Conservation (phyloP, 2,797 vertebrate genomes). For the Cephalopachus bancanus region DNA sequence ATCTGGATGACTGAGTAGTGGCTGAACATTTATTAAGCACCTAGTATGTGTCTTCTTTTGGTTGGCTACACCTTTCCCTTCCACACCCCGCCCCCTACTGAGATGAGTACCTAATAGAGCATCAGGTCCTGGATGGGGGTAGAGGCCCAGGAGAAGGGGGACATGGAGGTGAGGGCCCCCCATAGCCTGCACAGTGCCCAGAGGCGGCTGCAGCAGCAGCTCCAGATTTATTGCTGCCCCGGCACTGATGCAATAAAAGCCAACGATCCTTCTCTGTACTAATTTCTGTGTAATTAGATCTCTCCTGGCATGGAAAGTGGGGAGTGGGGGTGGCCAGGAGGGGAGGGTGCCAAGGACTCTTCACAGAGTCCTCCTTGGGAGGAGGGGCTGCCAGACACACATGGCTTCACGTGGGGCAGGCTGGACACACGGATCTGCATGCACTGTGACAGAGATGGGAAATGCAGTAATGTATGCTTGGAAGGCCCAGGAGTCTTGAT, state of each 20-base stretch:
- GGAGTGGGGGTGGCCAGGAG: slow-evolving; percentile 71
- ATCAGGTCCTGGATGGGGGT: background rate
- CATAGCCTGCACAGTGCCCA: slow-evolving; percentile 60
- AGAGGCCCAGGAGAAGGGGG: background rate
- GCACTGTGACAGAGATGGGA: background rate
- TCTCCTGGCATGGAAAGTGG: slow-evolving; percentile 86
- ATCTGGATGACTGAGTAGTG: background rate
- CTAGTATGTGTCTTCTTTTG: slow-evolving; percentile 66
- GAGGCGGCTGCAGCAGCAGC: slow-evolving; percentile 47
- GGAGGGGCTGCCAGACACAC: slow-evolving; percentile 61
- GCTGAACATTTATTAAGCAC: slow-evolving; percentile 71
- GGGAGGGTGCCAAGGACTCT: slow-evolving; percentile 78
- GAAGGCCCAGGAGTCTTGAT: background rate
- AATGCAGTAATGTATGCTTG: background rate
- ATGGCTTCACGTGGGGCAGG: background rate
- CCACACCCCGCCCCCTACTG: background rate
- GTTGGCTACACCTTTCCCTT: background rate
- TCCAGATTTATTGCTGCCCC: slow-evolving; percentile 85
- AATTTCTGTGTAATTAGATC: slow-evolving; percentile 89
- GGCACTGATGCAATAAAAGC: slow-evolving; percentile 84
- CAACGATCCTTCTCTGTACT: slow-evolving; percentile 88
- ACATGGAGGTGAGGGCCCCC: slow-evolving; percentile 42
- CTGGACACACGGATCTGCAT: background rate
- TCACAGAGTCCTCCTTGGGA: slow-evolving; percentile 59
- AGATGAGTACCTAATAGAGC: slow-evolving; percentile 13